Evolutionary conservation across 2,113 vertebrate species (phyloP), one percentile per base, ranked within the genome.

Genomic region (Heterotilapia buettikoferi): DNA sequence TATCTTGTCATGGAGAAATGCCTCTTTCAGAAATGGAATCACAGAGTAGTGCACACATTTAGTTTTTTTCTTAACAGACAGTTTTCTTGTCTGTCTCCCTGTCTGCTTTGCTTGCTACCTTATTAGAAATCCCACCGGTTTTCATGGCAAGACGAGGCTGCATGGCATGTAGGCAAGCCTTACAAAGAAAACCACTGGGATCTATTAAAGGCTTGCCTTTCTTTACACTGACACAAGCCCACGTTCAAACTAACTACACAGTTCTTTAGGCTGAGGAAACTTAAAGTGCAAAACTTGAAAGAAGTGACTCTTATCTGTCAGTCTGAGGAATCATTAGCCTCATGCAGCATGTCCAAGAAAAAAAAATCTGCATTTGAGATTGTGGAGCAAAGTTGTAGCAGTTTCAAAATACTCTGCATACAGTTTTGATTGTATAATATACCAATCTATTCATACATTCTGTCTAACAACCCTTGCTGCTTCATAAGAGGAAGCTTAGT

Each of bases 51-150:
- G 47, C n/a, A 40, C 47, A 18, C 57, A 59, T 61, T 11, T 36
- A 8, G n/a, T 38, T 85, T 83, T 61, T 83, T 83, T 50, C 24
- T 85, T 18, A 84, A 53, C 47, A 66, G 40, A 68, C 59, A 71
- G 4, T n/a, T 83, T 68, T 81, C 89, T 31, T 26, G 8, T 21
- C 83, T 84, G 71, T 31, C 19, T 92, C 85, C 31, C 18, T 63
- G 26, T 85, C 52, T 78, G 87, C 83, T 57, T 87, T 86, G n/a
- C 54, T 52, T 66, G 83, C 47, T 29, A 63, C 21, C 68, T 81
- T 54, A 83, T 92, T 92, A 88, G 79, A 80, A 90, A 84, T 89
- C 86, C 47, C 40, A 59, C 18, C 31, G 73, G 89, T 83, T 90
- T 80, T 85, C 50, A 50, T 82, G 50, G 43, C 36, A 71, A 10